Evolutionary conservation across 2,888 invertebrate species (phyloP).

Genomic region (Torymus aiolomorphi): DNA sequence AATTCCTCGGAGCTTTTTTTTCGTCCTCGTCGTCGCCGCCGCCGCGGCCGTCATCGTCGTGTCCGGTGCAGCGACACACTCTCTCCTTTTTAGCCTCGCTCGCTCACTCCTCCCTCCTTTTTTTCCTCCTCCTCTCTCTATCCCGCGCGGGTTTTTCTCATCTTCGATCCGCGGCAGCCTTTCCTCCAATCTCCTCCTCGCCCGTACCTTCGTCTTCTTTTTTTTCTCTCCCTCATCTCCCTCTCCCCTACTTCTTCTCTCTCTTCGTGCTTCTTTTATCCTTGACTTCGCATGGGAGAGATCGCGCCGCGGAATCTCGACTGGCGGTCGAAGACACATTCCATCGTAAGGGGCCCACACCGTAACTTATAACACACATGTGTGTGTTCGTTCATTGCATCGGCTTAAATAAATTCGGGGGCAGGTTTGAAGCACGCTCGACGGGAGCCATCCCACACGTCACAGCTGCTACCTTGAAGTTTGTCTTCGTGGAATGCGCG

Average conservation of each 20-base stretch:
- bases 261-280: conserved; percentile 14
- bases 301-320: conserved; percentile 21
- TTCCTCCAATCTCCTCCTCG: conserved; percentile 8
- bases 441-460: too few species aligned
- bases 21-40: too few species aligned
- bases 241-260: too few species aligned
- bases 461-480: too few species aligned
- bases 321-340: conserved; percentile 4
- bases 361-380: too few species aligned
- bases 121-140: background rate
- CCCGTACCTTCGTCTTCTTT: background rate
- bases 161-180: background rate
- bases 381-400: too few species aligned
- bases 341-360: background rate
- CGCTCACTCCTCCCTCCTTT: background rate
- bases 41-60: too few species aligned
- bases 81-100: background rate
- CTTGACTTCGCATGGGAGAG: conserved; percentile 19
- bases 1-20: conserved; percentile 30
- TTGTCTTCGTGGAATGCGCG: too few species aligned
- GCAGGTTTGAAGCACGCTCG: too few species aligned
- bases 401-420: too few species aligned
- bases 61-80: conserved; percentile 12
- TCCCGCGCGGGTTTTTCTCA: background rate
- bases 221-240: background rate